Evolutionary conservation across 92 coral and sea anemone species (phyloP).

Genomic region (Chrysogorgia sp.): DNA sequence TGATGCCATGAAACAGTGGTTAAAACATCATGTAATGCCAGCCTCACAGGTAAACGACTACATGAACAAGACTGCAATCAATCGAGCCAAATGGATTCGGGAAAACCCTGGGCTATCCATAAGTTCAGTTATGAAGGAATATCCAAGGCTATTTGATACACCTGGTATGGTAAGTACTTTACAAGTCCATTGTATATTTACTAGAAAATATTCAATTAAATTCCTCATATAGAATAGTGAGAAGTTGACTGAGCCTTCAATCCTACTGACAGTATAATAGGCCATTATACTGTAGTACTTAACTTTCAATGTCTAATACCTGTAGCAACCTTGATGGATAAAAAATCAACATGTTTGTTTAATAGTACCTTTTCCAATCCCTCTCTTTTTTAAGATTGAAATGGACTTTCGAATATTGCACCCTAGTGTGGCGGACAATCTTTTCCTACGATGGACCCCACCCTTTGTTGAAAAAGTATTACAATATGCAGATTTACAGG

Average conservation of each 20-base stretch:
- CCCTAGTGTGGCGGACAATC: slow-evolving; percentile 35
- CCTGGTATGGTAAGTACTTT: slow-evolving; percentile 24
- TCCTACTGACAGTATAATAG: no score
- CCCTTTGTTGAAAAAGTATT: slow-evolving; percentile 10
- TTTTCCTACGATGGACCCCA: slow-evolving; percentile 13
- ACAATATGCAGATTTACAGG: slow-evolving; percentile 17
- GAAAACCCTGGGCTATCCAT: slow-evolving; percentile 18
- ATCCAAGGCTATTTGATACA: slow-evolving; percentile 9
- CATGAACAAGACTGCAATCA: slow-evolving; percentile 30
- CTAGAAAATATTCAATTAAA: no score
- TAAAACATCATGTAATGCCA: slow-evolving; percentile 12
- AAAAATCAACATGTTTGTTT: no score
- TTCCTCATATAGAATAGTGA: no score
- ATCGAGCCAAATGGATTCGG: slow-evolving; percentile 32
- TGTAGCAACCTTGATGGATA: no score
- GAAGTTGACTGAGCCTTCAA: no score
- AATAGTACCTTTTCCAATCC: no score
- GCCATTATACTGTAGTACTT: no score
- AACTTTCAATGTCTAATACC: no score
- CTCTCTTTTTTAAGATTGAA: slow-evolving; percentile 2
- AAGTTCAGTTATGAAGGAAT: slow-evolving; percentile 1
- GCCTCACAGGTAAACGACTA: no score
- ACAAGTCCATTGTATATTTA: neutral
- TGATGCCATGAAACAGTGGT: slow-evolving; percentile 19
- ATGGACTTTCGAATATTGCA: slow-evolving; percentile 11